phyloP scores from a whole-genome alignment of 2,888 invertebrate genomes.

The Plagodis pulveraria region DNA sequence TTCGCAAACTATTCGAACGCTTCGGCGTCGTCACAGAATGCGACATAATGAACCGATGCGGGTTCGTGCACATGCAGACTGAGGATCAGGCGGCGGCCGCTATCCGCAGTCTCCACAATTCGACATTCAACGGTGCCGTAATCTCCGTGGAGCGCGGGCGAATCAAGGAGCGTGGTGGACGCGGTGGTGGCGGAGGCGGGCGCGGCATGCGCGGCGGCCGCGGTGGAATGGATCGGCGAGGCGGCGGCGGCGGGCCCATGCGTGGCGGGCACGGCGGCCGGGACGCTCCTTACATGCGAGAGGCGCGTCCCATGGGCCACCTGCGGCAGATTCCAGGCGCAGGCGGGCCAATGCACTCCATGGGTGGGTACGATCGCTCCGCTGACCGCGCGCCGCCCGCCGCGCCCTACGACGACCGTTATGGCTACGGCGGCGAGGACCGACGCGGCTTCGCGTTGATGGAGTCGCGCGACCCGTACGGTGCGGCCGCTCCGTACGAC shows the following conservation, averaged over 20 bases:
- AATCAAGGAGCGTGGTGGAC: conserved; percentile 88
- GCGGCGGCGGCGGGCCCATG: conserved; percentile 62
- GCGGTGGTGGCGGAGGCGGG: conserved; percentile 77
- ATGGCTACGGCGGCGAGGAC: conserved; percentile 68
- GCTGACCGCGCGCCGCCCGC: conserved; percentile 49
- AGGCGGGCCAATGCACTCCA: conserved; percentile 49
- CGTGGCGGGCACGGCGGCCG: conserved; percentile 59
- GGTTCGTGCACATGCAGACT: conserved; percentile 96
- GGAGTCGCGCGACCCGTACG: conserved; percentile 71
- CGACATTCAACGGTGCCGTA: conserved; percentile 92
- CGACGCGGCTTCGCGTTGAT: conserved; percentile 74
- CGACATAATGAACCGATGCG: conserved; percentile 97
- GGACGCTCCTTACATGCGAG: conserved; percentile 66
- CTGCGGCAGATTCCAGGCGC: conserved; percentile 63
- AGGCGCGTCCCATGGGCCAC: conserved; percentile 60
- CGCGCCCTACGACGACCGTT: conserved; percentile 64
- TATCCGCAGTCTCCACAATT: conserved; percentile 91
- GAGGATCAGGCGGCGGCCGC: conserved; percentile 93
- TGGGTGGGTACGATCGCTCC: conserved; percentile 67
- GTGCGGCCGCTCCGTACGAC: conserved; percentile 57
- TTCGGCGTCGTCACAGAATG: conserved; percentile 96
- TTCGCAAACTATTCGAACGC: conserved; percentile 92
- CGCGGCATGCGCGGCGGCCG: conserved; percentile 77
- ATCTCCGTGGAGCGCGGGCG: conserved; percentile 94
- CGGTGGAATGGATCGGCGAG: conserved; percentile 65